These are phyloP conservation scores for Matsumurasca onukii DNA, from an alignment of 1,140 invertebrate species.

Conservation along the genomic window DNA sequence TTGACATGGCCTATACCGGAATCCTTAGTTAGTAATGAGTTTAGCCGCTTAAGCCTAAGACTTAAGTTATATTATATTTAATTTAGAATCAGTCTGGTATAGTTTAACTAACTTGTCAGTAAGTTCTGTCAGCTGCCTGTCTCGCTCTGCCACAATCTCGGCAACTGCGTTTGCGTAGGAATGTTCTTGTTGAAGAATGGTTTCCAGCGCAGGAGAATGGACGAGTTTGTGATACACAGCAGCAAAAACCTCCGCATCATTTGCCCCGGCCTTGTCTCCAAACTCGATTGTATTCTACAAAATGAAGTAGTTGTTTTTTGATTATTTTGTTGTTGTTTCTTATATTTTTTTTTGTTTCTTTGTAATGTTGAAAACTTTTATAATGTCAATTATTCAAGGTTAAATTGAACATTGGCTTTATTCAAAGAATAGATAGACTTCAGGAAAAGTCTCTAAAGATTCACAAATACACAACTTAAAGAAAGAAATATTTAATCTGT, in stretches of 20 bases:
- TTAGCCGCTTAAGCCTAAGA: too few relatives aligned
- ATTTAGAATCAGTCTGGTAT: too few relatives aligned
- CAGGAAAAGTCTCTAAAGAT: too few relatives aligned
- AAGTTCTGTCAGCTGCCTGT: constrained; percentile 55
- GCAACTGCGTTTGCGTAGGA: constrained; percentile 71
- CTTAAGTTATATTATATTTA: too few relatives aligned
- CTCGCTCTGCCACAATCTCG: constrained; percentile 62
- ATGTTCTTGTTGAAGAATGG: constrained; percentile 76
- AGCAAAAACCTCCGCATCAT: constrained; percentile 75
- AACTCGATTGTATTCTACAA: constrained; percentile 56
- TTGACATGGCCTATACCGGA: too few relatives aligned
- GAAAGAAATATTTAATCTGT: too few relatives aligned
- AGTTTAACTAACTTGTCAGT: constrained; percentile 48
- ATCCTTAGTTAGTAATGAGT: too few relatives aligned
- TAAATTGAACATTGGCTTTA: too few relatives aligned
- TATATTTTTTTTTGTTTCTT: neutral
- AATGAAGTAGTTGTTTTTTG: constrained; percentile 22
- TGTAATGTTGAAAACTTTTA: neutral
- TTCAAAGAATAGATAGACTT: too few relatives aligned
- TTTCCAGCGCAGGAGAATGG: constrained; percentile 76
- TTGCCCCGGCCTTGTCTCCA: constrained; percentile 66
- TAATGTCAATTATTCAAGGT: neutral
- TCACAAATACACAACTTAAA: too few relatives aligned
- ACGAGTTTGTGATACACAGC: constrained; percentile 79
- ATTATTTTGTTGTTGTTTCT: neutral